phyloP scores from a whole-genome alignment of 92 coral and sea anemone species.

The Porites cylindrica region DNA sequence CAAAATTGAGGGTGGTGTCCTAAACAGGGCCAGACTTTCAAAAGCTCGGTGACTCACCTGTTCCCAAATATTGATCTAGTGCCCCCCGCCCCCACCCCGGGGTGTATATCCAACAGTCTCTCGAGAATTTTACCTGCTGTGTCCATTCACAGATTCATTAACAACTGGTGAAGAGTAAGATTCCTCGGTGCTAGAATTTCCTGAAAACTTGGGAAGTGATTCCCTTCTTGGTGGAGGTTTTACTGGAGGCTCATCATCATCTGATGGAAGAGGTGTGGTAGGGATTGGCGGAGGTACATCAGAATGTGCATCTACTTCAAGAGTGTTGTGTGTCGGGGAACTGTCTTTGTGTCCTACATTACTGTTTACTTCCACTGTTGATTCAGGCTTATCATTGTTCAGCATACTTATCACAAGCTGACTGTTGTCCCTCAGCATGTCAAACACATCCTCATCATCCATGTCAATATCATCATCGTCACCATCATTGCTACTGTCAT shows the following conservation, averaged over 20 bases:
- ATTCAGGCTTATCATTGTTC: conserved; percentile 23
- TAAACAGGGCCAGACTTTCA: too few species aligned
- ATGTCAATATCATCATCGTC: conserved; percentile 41
- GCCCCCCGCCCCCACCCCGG: too few species aligned
- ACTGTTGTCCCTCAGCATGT: conserved; percentile 90
- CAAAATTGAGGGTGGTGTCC: too few species aligned
- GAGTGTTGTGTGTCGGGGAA: conserved; percentile 20
- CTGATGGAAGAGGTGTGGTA: conserved; percentile 96
- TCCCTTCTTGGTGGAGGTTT: conserved; percentile 71
- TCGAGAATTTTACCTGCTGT: conserved; percentile 48
- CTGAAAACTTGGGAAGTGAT: conserved; percentile 56
- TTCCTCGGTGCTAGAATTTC: not conserved
- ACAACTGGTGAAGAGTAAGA: conserved; percentile 19
- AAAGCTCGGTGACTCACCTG: too few species aligned
- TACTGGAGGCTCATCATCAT: conserved; percentile 76
- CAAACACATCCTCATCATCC: conserved; percentile 84
- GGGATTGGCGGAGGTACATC: conserved; percentile 96
- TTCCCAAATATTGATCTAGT: too few species aligned
- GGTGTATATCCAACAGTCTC: too few species aligned
- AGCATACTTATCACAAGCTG: conserved; percentile 69
- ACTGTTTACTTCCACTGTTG: not conserved
- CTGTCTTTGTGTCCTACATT: not conserved
- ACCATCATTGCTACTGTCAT: conserved; percentile 33
- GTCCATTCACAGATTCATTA: conserved; percentile 51
- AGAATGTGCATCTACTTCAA: conserved; percentile 45